phyloP scores from a whole-genome alignment of 2,113 vertebrate species.

The Chelonoidis abingdonii region DNA sequence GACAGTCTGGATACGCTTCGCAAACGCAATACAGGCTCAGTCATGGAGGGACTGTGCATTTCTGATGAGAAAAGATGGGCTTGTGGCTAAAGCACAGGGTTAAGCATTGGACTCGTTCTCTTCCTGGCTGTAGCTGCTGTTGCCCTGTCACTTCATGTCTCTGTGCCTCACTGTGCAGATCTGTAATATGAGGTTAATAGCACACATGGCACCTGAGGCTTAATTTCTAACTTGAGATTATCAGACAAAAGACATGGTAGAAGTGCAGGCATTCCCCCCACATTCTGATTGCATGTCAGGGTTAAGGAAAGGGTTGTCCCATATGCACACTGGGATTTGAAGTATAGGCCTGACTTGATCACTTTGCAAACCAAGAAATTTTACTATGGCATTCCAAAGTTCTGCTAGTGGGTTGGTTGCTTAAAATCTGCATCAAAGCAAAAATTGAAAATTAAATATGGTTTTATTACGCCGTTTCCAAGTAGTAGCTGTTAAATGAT shows the following conservation, averaged over 20 bases:
- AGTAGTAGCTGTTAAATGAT: neutral
- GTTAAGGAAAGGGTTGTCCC: neutral
- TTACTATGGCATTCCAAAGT: neutral
- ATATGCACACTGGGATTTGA: neutral
- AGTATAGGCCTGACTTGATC: neutral
- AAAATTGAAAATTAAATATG: fast-evolving
- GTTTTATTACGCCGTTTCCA: neutral
- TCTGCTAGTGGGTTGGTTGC: neutral
- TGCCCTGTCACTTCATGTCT: neutral
- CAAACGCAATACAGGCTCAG: neutral
- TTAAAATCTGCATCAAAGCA: neutral
- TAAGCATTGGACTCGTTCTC: neutral
- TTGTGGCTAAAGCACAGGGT: neutral
- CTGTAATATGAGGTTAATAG: neutral
- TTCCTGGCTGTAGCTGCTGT: neutral
- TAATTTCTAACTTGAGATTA: neutral
- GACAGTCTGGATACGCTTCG: fast-evolving
- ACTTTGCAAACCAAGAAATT: neutral
- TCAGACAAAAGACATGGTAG: neutral
- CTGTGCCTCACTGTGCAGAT: neutral
- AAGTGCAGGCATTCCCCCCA: neutral
- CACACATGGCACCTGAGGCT: neutral
- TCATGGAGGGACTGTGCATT: fast-evolving
- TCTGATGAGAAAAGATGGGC: neutral
- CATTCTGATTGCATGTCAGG: neutral